A percentile compares a stretch with the other conserved stretches of the same genome.
Evolutionary conservation across 2,888 invertebrate species (phyloP).

Genomic region (Hemaris fuciformis): DNA sequence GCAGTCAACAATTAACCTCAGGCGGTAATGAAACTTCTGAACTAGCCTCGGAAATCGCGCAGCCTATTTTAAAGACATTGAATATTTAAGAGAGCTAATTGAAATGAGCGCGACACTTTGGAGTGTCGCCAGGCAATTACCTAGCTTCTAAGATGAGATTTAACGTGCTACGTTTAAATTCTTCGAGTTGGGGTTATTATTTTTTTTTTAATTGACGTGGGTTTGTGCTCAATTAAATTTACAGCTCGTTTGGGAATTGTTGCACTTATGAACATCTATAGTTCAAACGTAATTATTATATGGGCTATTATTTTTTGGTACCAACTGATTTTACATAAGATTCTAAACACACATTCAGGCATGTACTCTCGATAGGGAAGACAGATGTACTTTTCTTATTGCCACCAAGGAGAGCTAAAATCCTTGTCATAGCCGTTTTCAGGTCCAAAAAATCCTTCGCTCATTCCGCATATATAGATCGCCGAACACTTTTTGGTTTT

Average conservation of each 20-base stretch:
- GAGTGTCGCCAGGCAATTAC: conserved; percentile 81
- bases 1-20: conserved; percentile 75
- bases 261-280: no score
- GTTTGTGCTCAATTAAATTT: not conserved
- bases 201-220: not conserved
- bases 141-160: conserved; percentile 78
- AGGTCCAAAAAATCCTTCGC: no score
- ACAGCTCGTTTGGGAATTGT: not conserved
- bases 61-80: conserved; percentile 81
- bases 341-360: no score
- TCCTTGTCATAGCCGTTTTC: no score
- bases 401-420: no score
- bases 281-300: no score
- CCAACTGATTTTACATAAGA: no score
- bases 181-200: conserved; percentile 31
- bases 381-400: no score
- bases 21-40: conserved; percentile 72
- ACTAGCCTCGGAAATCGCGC: conserved; percentile 70
- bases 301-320: no score
- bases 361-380: no score
- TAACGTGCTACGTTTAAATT: conserved; percentile 74
- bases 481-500: no score
- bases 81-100: conserved; percentile 82
- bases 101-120: conserved; percentile 81
- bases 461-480: no score